phyloP scores from a whole-genome alignment of 2,113 vertebrate species.

The Eubucco bourcierii region DNA sequence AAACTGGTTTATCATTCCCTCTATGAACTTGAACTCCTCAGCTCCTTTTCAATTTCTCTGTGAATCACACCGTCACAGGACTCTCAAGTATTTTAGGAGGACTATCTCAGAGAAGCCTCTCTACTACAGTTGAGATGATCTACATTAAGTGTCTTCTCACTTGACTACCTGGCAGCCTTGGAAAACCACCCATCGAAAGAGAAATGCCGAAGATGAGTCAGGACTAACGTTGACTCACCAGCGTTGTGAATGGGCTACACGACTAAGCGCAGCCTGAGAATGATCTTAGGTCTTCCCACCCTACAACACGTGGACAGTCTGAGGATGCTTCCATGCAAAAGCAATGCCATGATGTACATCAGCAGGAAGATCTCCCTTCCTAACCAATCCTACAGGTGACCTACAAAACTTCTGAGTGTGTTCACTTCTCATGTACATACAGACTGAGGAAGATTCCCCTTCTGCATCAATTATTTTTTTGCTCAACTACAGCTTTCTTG shows the following conservation, averaged over 20 bases:
- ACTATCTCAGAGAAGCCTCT: not conserved
- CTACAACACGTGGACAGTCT: fast-evolving
- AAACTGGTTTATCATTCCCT: not conserved
- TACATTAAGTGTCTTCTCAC: not conserved
- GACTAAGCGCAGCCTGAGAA: not conserved
- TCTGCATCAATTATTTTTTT: conserved; percentile 32
- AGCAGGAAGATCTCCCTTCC: not conserved
- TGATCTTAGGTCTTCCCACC: not conserved
- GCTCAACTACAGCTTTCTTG: conserved; percentile 36
- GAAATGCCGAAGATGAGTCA: not conserved
- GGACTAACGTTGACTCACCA: not conserved
- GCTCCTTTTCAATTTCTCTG: not conserved
- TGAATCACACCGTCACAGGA: not conserved
- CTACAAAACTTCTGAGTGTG: not conserved
- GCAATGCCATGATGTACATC: not conserved
- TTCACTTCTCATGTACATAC: not conserved
- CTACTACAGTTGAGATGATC: not conserved
- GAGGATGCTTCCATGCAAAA: not conserved
- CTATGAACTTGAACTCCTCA: not conserved
- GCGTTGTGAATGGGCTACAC: not conserved
- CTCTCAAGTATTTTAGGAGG: not conserved
- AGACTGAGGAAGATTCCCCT: not conserved
- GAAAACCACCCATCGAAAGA: not conserved
- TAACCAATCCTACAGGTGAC: not conserved
- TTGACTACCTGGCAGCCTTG: not conserved